Evolutionary conservation across 2,888 invertebrate genomes (phyloP).

Genomic region (Schrankia costaestrigalis): DNA sequence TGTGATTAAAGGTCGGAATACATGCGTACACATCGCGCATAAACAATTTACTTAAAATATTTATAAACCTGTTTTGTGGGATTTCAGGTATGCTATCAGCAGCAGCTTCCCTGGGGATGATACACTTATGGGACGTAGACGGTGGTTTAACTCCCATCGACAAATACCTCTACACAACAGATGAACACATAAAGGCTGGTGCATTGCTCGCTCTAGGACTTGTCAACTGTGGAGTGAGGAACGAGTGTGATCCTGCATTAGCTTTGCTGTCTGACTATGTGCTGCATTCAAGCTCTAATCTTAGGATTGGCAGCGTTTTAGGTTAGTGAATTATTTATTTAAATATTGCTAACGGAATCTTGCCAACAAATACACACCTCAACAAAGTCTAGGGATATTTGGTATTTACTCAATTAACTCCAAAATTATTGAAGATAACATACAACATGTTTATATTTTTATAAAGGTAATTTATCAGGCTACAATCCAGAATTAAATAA

Average conservation of each 20-base stretch:
- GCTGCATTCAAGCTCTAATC: conserved; percentile 88
- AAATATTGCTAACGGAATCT: background rate
- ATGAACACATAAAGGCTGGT: conserved; percentile 98
- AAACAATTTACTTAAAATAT: no score
- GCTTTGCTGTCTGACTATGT: conserved; percentile 97
- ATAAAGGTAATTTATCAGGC: no score
- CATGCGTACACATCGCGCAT: no score
- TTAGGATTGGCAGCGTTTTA: conserved; percentile 92
- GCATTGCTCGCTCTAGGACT: conserved; percentile 97
- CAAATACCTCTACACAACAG: conserved; percentile 96
- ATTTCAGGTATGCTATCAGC: conserved; percentile 96
- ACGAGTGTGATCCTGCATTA: conserved; percentile 98
- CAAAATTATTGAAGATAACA: no score
- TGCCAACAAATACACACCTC: background rate
- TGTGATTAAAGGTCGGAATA: no score
- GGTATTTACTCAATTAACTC: no score
- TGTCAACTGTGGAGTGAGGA: conserved; percentile 97
- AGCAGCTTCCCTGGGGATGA: conserved; percentile 96
- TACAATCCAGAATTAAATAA: no score
- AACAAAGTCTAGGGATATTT: background rate
- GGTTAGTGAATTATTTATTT: conserved; percentile 50
- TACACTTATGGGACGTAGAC: conserved; percentile 99
- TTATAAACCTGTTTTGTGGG: no score
- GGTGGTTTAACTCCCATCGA: conserved; percentile 98
- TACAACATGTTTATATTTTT: no score